Evolutionary conservation across 2,888 invertebrate species (phyloP).

Genomic region (Cheilosia vernalis): DNA sequence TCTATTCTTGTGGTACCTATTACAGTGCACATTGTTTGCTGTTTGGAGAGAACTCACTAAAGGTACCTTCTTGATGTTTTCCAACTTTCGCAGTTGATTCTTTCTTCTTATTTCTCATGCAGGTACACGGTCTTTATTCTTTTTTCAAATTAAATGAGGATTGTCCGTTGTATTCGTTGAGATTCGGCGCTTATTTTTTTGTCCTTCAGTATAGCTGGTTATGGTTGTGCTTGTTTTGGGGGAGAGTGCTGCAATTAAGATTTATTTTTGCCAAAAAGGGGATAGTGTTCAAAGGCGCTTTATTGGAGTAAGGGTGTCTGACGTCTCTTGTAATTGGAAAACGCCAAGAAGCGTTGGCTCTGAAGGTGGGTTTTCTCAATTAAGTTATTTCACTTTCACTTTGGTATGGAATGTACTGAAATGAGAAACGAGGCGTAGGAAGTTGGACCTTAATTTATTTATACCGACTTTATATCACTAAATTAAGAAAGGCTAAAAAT

Average conservation of each 20-base stretch:
- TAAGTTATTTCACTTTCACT: constrained; percentile 8
- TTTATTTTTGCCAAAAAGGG: constrained; percentile 57
- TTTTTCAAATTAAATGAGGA: constrained; percentile 68
- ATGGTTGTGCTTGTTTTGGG: constrained; percentile 16
- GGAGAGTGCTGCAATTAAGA: constrained; percentile 68
- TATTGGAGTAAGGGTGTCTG: constrained; percentile 37
- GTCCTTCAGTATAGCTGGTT: constrained; percentile 3
- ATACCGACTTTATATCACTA: not conserved
- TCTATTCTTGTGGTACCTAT: not conserved
- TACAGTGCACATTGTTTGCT: not conserved
- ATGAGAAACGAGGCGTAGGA: not conserved
- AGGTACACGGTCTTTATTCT: constrained; percentile 15
- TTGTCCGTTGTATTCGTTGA: constrained; percentile 50
- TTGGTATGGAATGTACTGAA: not conserved
- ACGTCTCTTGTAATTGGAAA: constrained; percentile 7
- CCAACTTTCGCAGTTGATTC: not conserved
- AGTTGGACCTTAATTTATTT: not conserved
- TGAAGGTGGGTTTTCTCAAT: constrained; percentile 2
- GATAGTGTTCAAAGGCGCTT: constrained; percentile 47
- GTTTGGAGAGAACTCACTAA: not conserved
- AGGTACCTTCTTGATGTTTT: constrained; percentile 10
- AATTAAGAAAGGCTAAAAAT: not conserved
- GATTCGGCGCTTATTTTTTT: constrained; percentile 22
- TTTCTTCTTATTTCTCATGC: not conserved
- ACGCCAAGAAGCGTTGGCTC: constrained; percentile 3